These are phyloP conservation scores for Oikopleura albicans DNA, from an alignment of 23 tunicate species.

Conservation along the genomic window DNA sequence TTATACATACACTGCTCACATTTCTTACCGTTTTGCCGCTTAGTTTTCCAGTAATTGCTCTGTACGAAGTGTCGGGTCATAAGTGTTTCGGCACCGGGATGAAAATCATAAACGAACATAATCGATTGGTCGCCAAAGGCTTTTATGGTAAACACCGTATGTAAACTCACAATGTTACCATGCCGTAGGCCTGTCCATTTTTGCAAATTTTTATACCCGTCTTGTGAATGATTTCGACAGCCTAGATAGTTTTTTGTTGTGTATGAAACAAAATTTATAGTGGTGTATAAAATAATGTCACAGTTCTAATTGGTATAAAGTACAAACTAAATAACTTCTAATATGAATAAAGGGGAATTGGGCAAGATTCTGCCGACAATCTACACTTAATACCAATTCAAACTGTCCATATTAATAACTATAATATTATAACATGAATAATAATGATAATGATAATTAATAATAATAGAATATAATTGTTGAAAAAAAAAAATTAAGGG, in stretches of 20 bases:
- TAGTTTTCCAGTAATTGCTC: background rate
- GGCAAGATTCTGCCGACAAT: too few relatives aligned
- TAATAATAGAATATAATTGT: background rate
- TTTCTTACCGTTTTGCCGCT: background rate
- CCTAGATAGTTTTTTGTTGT: too few relatives aligned
- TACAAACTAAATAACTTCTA: too few relatives aligned
- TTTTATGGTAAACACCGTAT: slow-evolving; percentile 70
- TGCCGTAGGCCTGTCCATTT: slow-evolving; percentile 81
- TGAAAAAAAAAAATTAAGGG: too few relatives aligned
- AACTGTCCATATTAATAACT: too few relatives aligned
- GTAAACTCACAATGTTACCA: slow-evolving; percentile 49
- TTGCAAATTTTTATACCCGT: background rate
- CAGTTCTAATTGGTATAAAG: too few relatives aligned
- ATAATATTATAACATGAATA: background rate
- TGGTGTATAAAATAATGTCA: too few relatives aligned
- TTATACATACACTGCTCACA: too few relatives aligned
- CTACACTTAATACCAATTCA: too few relatives aligned
- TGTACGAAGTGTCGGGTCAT: slow-evolving; percentile 47
- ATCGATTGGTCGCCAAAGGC: background rate
- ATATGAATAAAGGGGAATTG: too few relatives aligned
- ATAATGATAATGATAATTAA: background rate
- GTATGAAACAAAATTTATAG: too few relatives aligned
- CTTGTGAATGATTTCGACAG: background rate
- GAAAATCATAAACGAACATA: slow-evolving; percentile 73
- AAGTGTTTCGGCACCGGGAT: slow-evolving; percentile 76